Conservation (phyloP, 2,113 vertebrate species). For the Anolis sagrei region DNA sequence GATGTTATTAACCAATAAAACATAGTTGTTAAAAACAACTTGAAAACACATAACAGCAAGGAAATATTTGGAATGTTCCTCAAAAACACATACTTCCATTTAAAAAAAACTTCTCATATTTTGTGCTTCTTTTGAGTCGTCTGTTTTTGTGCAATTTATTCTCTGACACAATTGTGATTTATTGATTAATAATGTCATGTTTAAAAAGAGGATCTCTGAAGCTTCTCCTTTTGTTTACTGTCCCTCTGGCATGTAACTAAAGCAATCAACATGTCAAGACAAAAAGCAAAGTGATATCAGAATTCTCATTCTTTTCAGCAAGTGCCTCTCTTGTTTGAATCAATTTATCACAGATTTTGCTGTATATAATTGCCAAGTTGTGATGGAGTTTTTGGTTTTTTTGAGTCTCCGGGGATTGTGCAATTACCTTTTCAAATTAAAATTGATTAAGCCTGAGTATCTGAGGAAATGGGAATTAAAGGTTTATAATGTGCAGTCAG, state of each 20-base stretch:
- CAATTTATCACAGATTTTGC: conserved; percentile 32
- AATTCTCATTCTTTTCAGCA: conserved; percentile 34
- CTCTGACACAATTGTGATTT: not conserved
- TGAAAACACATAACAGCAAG: too few relatives aligned
- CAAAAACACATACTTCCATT: not conserved
- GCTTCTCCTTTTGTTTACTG: conserved; percentile 49
- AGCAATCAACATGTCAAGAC: conserved; percentile 2
- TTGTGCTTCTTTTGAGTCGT: not conserved
- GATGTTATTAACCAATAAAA: too few relatives aligned
- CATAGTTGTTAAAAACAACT: too few relatives aligned
- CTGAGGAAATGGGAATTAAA: conserved; percentile 47
- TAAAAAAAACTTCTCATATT: not conserved
- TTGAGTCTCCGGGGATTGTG: conserved; percentile 39
- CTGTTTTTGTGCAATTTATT: not conserved
- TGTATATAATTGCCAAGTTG: conserved; percentile 47
- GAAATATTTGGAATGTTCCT: not conserved
- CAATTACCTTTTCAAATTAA: conserved; percentile 51
- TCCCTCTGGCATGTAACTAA: conserved; percentile 22
- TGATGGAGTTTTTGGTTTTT: not conserved
- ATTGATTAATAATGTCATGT: not conserved
- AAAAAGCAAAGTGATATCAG: conserved; percentile 42
- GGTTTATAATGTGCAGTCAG: conserved; percentile 10
- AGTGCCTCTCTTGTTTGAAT: conserved; percentile 44
- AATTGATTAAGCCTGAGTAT: conserved; percentile 32
- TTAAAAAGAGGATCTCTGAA: conserved; percentile 7